Evolutionary conservation across 2,797 vertebrate genomes (phyloP), one percentile per base, ranked within the genome.

Genomic region (Epinephelus malabaricus): DNA sequence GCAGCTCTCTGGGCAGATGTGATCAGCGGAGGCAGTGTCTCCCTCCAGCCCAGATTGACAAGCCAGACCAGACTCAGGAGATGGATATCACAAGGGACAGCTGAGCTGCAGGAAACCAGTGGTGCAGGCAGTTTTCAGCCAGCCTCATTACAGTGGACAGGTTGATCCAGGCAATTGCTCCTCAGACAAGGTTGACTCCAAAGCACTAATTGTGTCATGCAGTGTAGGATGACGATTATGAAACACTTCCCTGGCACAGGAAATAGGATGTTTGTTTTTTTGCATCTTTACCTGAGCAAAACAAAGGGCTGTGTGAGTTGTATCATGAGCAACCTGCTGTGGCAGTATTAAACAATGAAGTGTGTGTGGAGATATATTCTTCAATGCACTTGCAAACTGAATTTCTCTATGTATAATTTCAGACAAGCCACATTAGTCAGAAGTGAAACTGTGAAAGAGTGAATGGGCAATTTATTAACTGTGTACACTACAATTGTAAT

Each of bases 81-180:
- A 95, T 90, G 82, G 91, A 92, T 93, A 95, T 93, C 91, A 91
- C 90, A 85, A 78, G 89, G 87, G 93, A 92, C 91, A 89, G 89
- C 86, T 81, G 89, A 85, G 90, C 86, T 89, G 88, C 86, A 89
- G 90, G 90, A 90, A 94, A 92, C 86, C 89, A 91, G 78, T 70
- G 83, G 86, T 82, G 90, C 91, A 89, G 89, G 88, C 90, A 92
- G 83, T 92, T 93, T 90, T 83, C 90, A 91, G 89, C 86, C 92
- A 81, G 89, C 84, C 85, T 89, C 91, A 92, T 90, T 91, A 87
- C 85, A 84, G 86, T 49, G 49, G 89, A 87, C 87, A 91, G 88
- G 89, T 93, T 92, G 91, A 91, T 89, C 73, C 85, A 81, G 84
- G 79, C 91, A 90, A 91, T 86, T 91, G 89, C 85, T 89, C 69